These are phyloP conservation scores for Sceloporus tristichus DNA, from an alignment of 2,113 vertebrate genomes.

Conservation along the genomic window DNA sequence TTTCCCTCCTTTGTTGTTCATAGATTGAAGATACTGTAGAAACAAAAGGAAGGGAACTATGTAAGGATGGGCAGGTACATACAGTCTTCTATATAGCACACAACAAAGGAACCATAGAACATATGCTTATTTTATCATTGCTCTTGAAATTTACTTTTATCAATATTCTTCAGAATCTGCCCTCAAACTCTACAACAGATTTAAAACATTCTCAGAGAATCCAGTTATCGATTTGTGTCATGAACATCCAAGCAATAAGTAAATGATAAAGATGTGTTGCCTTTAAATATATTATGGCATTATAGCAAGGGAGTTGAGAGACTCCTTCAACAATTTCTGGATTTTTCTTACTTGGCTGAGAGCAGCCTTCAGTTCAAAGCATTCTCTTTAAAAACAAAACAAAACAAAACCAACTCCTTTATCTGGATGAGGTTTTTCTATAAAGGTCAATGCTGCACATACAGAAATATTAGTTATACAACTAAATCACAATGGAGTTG, in stretches of 20 bases:
- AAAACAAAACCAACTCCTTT: background rate
- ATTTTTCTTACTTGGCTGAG: conserved; percentile 7
- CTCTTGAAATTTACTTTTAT: conserved; percentile 28
- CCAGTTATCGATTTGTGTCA: conserved; percentile 16
- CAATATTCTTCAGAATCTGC: conserved; percentile 29
- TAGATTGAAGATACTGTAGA: conserved; percentile 6
- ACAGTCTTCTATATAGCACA: background rate
- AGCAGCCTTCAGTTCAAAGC: background rate
- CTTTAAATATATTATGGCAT: conserved; percentile 14
- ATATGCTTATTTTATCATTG: conserved; percentile 15
- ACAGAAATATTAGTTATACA: background rate
- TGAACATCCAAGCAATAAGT: background rate
- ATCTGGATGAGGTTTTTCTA: background rate
- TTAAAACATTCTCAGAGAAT: conserved; percentile 32
- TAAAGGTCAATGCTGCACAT: background rate
- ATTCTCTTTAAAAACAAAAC: background rate
- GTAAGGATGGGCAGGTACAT: conserved; percentile 13
- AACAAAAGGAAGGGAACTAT: background rate
- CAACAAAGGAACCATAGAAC: conserved; percentile 3
- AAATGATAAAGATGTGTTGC: conserved; percentile 15
- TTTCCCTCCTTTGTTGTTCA: background rate
- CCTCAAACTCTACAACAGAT: conserved; percentile 15
- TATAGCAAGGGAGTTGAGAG: background rate
- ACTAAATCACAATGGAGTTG: background rate
- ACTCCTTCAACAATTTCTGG: background rate